These are phyloP conservation scores for Anagrus nilaparvatae DNA, from an alignment of 1,140 invertebrate species.

Conservation along the genomic window DNA sequence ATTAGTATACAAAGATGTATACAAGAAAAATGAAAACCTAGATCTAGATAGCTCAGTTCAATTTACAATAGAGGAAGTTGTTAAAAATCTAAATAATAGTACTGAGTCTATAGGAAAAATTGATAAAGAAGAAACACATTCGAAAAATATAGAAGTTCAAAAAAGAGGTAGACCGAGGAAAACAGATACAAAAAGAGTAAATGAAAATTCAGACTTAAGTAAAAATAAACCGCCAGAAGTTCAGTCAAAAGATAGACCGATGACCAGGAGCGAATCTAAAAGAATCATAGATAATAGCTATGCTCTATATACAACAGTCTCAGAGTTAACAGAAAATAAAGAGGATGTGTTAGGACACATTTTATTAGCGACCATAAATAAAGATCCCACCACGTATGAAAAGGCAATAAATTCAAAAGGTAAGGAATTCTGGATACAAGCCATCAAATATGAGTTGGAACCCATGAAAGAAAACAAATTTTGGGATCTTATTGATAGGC, in stretches of 20 bases:
- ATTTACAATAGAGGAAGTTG: too few relatives aligned
- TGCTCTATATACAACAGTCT: constrained; percentile 9
- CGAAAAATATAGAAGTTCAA: constrained; percentile 6
- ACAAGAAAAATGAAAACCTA: too few relatives aligned
- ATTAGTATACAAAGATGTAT: too few relatives aligned
- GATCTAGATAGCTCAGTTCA: too few relatives aligned
- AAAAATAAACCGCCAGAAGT: constrained; percentile 3
- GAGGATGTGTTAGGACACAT: constrained; percentile 13
- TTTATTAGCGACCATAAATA: constrained; percentile 12
- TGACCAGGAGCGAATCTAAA: constrained; percentile 12
- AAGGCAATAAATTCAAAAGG: too few relatives aligned
- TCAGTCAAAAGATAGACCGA: neutral
- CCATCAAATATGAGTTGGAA: too few relatives aligned
- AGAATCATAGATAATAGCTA: constrained; percentile 10
- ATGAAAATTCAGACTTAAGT: constrained; percentile 4
- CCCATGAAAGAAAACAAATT: too few relatives aligned
- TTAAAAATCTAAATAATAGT: too few relatives aligned
- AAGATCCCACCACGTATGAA: too few relatives aligned
- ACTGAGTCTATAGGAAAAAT: neutral
- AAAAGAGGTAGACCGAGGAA: constrained; percentile 13
- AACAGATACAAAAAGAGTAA: constrained; percentile 7
- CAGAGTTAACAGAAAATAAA: too few relatives aligned
- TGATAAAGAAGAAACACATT: constrained; percentile 9
- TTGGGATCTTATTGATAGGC: too few relatives aligned
- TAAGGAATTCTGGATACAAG: too few relatives aligned